Percentiles rank a stretch among this genome's conserved stretches.
phyloP scores from a whole-genome alignment of 2,113 vertebrate genomes.

The Sarotherodon lohbergeri region DNA sequence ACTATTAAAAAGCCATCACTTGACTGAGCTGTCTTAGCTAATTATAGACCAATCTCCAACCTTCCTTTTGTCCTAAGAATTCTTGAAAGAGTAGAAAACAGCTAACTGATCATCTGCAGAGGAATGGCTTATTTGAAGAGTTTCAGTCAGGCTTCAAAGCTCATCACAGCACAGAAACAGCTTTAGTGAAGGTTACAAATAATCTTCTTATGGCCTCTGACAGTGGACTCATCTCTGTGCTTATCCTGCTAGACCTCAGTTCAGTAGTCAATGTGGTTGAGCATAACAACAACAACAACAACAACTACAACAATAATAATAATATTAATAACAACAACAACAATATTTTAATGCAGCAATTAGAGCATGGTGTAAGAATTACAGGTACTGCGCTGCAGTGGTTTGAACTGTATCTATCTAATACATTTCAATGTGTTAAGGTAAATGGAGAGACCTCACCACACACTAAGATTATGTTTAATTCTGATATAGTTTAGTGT shows the following conservation, averaged over 20 bases:
- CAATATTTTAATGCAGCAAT: not conserved
- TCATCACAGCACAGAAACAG: not conserved
- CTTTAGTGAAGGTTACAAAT: not conserved
- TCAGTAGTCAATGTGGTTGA: not conserved
- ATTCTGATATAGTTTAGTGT: not conserved
- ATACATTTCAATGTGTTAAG: not conserved
- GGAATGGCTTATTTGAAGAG: not conserved
- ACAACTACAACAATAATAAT: too few species aligned
- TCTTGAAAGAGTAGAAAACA: not conserved
- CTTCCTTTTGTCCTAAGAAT: not conserved
- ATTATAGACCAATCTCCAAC: not conserved
- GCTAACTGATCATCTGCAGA: not conserved
- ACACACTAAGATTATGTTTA: not conserved
- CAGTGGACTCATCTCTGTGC: not conserved
- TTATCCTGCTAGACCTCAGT: not conserved
- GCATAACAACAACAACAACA: not conserved
- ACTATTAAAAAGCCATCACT: not conserved
- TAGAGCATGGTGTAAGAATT: not conserved
- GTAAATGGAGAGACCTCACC: not conserved
- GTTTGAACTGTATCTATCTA: not conserved
- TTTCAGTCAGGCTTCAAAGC: not conserved
- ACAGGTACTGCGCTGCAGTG: rapidly evolving
- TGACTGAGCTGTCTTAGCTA: not conserved
- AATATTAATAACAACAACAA: not conserved
- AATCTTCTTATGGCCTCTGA: not conserved